Evolutionary conservation across 2,113 vertebrate species (phyloP).

Genomic region (Neodon shergylaensis): DNA sequence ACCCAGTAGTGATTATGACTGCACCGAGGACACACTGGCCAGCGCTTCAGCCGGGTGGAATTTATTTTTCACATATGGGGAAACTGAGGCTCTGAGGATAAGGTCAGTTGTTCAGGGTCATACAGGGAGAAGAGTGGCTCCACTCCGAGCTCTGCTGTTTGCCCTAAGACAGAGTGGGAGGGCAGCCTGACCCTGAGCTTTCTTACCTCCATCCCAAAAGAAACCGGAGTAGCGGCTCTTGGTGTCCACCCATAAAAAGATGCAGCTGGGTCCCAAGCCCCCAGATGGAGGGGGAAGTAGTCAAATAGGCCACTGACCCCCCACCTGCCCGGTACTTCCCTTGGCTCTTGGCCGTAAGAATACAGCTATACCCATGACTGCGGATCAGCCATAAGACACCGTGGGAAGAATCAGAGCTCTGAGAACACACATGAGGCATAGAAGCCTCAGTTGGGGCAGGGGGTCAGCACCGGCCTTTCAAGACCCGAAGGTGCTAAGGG

Average conservation of each 20-base stretch:
- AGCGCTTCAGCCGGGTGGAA: background rate
- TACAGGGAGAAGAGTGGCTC: rapidly evolving
- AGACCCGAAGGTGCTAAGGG: background rate
- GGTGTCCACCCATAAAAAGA: background rate
- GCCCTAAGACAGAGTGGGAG: too few relatives aligned
- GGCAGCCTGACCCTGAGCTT: background rate
- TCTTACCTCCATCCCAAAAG: background rate
- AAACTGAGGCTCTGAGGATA: background rate
- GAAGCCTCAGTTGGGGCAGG: background rate
- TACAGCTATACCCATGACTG: background rate
- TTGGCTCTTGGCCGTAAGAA: background rate
- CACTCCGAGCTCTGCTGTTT: rapidly evolving
- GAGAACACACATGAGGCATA: background rate
- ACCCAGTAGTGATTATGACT: background rate
- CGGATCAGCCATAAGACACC: background rate
- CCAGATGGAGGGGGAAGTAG: rapidly evolving
- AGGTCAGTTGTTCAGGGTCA: background rate
- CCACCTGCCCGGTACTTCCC: background rate
- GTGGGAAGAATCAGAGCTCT: background rate
- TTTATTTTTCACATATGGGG: background rate
- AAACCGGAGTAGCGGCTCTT: background rate
- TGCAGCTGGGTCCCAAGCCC: background rate
- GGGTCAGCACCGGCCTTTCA: background rate
- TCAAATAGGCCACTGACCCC: background rate
- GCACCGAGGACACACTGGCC: background rate